A percentile compares a stretch with the other conserved stretches of the same genome.
Evolutionary conservation across 2,113 vertebrate genomes (phyloP).

Genomic region (Mustelus asterias): DNA sequence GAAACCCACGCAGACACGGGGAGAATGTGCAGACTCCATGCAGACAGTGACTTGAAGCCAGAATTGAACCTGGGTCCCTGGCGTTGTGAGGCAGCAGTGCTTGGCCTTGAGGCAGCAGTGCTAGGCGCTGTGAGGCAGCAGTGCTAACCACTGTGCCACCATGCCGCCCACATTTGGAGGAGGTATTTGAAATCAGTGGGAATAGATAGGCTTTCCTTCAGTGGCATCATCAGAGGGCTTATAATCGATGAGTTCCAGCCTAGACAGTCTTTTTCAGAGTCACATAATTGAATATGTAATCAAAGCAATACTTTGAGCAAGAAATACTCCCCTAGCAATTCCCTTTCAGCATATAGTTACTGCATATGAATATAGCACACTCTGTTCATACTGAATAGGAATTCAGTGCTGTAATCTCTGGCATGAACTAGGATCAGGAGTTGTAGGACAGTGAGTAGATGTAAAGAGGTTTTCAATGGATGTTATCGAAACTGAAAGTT

Average conservation of each 20-base stretch:
- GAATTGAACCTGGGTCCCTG: no score
- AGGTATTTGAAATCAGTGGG: not conserved
- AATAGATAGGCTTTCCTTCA: not conserved
- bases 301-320: not conserved
- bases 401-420: not conserved
- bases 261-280: not conserved
- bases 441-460: not conserved
- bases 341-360: not conserved
- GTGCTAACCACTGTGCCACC: no score
- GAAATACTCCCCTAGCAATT: not conserved
- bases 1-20: no score
- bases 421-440: not conserved
- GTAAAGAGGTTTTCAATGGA: not conserved
- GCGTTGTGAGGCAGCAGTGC: no score
- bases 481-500: not conserved
- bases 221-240: not conserved
- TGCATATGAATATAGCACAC: not conserved
- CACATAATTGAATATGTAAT: not conserved
- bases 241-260: not conserved
- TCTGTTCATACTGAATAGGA: not conserved
- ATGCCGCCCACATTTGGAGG: not conserved
- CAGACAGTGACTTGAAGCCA: no score
- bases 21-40: no score
- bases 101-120: no score
- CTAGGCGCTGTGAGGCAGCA: no score